phyloP scores from a whole-genome alignment of 2,113 vertebrate species.

The Calyptomena viridis region DNA sequence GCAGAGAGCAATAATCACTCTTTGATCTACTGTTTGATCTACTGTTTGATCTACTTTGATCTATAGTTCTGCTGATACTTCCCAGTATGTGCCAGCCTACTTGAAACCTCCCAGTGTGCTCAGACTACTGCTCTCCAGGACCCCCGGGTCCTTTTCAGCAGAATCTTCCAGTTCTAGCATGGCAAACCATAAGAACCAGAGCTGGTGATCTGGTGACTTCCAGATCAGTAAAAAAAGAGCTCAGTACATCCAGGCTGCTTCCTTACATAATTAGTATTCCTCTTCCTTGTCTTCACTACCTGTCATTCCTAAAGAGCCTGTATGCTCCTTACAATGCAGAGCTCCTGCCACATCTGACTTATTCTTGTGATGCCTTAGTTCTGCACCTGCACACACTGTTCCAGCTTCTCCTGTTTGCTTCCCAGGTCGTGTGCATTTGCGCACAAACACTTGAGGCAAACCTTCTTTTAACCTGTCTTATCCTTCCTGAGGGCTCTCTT shows the following conservation, averaged over 20 bases:
- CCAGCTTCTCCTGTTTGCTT: not conserved
- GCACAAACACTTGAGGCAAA: constrained; percentile 33
- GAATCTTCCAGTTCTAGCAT: not conserved
- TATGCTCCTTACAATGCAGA: not conserved
- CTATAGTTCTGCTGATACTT: not conserved
- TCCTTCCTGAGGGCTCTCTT: constrained; percentile 26
- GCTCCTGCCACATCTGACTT: not conserved
- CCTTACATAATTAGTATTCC: not conserved
- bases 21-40: not conserved
- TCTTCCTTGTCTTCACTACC: not conserved
- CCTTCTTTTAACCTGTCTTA: constrained; percentile 20
- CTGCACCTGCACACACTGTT: not conserved
- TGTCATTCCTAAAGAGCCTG: not conserved
- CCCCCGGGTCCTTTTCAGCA: not conserved
- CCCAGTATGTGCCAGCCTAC: not conserved
- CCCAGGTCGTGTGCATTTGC: not conserved
- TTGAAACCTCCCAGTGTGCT: not conserved
- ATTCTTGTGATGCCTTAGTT: not conserved
- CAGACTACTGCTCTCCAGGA: not conserved
- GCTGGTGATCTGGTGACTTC: not conserved
- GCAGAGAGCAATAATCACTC: not conserved
- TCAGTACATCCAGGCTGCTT: not conserved
- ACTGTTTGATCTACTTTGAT: too few species aligned
- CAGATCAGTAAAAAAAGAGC: too few species aligned
- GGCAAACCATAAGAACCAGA: not conserved